Evolutionary conservation across 2,888 invertebrate genomes (phyloP).

Genomic region (Asteroscopus sphinx): DNA sequence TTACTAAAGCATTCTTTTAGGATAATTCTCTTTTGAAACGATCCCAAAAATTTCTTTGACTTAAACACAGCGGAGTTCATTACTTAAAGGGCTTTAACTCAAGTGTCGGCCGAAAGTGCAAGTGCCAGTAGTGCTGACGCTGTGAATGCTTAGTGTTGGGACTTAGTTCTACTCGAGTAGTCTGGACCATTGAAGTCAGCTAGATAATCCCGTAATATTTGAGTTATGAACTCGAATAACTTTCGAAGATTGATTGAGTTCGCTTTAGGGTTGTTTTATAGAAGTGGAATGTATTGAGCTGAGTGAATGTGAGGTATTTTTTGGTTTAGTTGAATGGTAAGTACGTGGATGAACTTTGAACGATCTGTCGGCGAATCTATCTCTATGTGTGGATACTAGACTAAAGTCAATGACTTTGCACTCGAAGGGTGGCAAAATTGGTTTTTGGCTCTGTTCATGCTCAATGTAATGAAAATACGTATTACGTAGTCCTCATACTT

Average conservation of each 20-base stretch:
- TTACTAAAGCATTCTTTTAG: constrained; percentile 47
- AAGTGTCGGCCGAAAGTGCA: constrained; percentile 44
- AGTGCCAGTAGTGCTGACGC: constrained; percentile 33
- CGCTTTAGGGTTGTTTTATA: constrained; percentile 25
- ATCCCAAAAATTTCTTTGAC: constrained; percentile 45
- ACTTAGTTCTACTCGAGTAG: constrained; percentile 25
- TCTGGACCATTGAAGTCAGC: constrained; percentile 2
- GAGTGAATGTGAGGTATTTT: constrained; percentile 30
- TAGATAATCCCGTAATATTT: constrained; percentile 7
- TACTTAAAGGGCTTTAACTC: constrained; percentile 51
- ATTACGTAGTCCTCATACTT: constrained; percentile 27
- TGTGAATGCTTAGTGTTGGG: constrained; percentile 24
- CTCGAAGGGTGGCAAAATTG: constrained; percentile 17
- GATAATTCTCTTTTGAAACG: constrained; percentile 40
- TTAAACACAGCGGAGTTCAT: constrained; percentile 48
- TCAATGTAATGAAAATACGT: constrained; percentile 34
- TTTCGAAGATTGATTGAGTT: constrained; percentile 16
- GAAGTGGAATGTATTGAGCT: constrained; percentile 25
- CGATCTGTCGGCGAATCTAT: constrained; percentile 40
- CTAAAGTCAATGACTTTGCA: constrained; percentile 40
- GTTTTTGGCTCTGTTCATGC: constrained; percentile 34
- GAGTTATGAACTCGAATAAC: constrained; percentile 6
- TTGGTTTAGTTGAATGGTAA: constrained; percentile 15
- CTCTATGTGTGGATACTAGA: constrained; percentile 10
- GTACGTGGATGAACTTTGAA: constrained; percentile 42